These are phyloP conservation scores for Falcunculus frontatus DNA, from an alignment of 2,113 vertebrate species.

Conservation along the genomic window DNA sequence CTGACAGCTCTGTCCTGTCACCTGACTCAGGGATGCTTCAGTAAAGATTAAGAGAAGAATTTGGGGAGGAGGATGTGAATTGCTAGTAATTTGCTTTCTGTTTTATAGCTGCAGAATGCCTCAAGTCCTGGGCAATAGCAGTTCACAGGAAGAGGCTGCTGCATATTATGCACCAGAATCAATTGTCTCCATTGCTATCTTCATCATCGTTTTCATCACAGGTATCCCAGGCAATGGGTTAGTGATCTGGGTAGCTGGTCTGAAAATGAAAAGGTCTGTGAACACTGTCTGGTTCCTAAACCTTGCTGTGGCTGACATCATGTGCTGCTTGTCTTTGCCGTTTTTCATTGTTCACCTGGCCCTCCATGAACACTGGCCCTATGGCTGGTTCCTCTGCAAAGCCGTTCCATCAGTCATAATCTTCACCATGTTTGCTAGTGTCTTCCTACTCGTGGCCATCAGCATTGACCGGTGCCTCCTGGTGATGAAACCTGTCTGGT, in stretches of 20 bases:
- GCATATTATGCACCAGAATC: background rate
- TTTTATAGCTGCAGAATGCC: constrained; percentile 38
- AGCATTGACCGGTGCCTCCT: constrained; percentile 77
- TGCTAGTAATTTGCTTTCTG: background rate
- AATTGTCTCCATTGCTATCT: constrained; percentile 52
- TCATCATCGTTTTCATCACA: constrained; percentile 62
- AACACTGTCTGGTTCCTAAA: constrained; percentile 81
- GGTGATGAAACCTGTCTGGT: constrained; percentile 79
- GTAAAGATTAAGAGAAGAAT: background rate
- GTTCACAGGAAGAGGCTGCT: background rate
- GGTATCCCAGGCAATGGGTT: constrained; percentile 78
- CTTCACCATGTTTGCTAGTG: constrained; percentile 83
- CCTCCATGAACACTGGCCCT: constrained; percentile 72
- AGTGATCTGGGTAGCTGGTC: constrained; percentile 78
- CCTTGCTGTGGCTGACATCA: constrained; percentile 76
- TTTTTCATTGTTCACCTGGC: constrained; percentile 70
- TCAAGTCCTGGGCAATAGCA: background rate
- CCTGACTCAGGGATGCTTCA: background rate
- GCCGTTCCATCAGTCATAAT: constrained; percentile 70
- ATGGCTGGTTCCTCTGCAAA: constrained; percentile 76
- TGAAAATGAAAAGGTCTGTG: constrained; percentile 78
- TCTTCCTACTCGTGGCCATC: constrained; percentile 75
- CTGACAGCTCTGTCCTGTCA: background rate
- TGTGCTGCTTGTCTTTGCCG: constrained; percentile 77
- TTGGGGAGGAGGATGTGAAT: background rate